A percentile compares a stretch with the other conserved stretches of the same genome.
Evolutionary conservation across 2,113 vertebrate genomes (phyloP).

Genomic region (Peromyscus leucopus): DNA sequence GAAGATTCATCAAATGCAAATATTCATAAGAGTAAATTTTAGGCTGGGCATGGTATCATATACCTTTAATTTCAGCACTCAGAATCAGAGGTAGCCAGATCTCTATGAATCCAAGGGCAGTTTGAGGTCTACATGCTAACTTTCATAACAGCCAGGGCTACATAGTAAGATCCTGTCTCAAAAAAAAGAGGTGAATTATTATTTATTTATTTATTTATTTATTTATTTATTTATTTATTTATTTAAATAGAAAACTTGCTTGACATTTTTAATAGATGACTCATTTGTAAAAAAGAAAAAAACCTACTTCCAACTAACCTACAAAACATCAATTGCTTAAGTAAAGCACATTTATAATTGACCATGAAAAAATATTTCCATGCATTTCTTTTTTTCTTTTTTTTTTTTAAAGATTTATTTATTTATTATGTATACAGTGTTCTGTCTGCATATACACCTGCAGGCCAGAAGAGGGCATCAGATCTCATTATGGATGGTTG

Average conservation of each 20-base stretch:
- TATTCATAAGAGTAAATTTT: slow-evolving; percentile 8
- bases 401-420: no score
- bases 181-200: neutral
- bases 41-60: neutral
- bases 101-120: neutral
- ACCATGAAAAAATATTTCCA: neutral
- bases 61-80: neutral
- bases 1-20: neutral
- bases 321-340: neutral
- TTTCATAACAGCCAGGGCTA: neutral
- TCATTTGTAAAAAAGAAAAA: neutral
- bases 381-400: neutral
- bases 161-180: neutral
- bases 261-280: neutral
- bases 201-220: no score
- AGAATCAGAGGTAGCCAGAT: neutral
- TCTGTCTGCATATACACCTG: no score
- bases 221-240: no score
- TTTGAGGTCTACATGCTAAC: neutral
- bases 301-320: neutral
- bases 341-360: neutral
- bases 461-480: no score
- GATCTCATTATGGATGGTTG: no score
- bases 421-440: no score
- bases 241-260: neutral